Conservation (phyloP, 2,797 vertebrate species). For the Amblyopsis hoosieri region DNA sequence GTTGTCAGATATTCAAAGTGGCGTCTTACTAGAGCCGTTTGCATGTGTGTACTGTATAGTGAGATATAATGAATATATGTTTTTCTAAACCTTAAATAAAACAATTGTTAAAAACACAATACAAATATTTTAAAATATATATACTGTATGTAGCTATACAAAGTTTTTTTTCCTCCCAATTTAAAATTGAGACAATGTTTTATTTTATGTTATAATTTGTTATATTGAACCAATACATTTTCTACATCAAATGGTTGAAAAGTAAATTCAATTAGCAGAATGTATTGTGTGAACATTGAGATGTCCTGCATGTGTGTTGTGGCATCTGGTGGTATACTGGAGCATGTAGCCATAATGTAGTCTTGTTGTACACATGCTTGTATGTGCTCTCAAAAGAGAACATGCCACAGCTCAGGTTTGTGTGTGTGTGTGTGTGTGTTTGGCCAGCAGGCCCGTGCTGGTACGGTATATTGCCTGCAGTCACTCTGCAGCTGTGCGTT, state of each 20-base stretch:
- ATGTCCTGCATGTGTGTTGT: no score
- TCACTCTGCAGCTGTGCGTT: conserved; percentile 80
- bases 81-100: no score
- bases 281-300: no score
- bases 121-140: neutral
- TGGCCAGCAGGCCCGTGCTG: conserved; percentile 80
- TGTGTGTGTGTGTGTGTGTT: conserved; percentile 30
- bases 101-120: no score
- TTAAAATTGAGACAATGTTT: no score
- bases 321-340: no score
- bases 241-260: no score
- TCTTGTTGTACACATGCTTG: conserved; percentile 28
- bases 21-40: neutral
- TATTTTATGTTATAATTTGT: no score
- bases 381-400: conserved; percentile 26
- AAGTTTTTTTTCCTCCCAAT: neutral
- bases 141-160: neutral
- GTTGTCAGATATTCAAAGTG: no score
- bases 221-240: no score
- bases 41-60: neutral
- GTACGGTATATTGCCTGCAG: conserved; percentile 70
- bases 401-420: conserved; percentile 9
- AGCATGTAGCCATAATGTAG: no score
- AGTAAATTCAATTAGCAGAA: no score
- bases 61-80: neutral